These are phyloP conservation scores for Nesometra sesokonis DNA, from an alignment of 35 echinoderm and acorn worm genomes.

Conservation along the genomic window DNA sequence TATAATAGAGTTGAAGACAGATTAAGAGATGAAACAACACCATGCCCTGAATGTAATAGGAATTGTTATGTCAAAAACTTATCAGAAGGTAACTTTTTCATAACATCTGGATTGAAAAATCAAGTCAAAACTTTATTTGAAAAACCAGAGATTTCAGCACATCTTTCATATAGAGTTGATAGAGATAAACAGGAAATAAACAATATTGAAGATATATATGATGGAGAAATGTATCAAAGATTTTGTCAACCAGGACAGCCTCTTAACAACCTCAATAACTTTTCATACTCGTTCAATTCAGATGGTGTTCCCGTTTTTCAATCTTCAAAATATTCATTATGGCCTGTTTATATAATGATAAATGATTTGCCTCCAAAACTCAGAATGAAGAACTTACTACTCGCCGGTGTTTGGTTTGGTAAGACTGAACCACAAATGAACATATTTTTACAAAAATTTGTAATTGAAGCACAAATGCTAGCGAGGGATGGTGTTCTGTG, in stretches of 20 bases:
- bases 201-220: conserved; percentile 23
- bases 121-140: conserved; percentile 11
- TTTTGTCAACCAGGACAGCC: neutral
- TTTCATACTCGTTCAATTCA: conserved; percentile 16
- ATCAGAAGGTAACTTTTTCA: conserved; percentile 7
- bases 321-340: conserved; percentile 20
- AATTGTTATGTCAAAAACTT: neutral
- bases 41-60: conserved; percentile 7
- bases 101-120: neutral
- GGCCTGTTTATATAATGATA: conserved; percentile 45
- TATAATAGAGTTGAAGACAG: neutral
- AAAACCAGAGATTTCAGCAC: neutral
- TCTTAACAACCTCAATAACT: neutral
- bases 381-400: conserved; percentile 22
- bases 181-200: neutral
- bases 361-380: conserved; percentile 44
- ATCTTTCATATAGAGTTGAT: neutral
- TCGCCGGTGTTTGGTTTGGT: conserved; percentile 44
- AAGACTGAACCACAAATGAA: conserved; percentile 34
- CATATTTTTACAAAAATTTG: conserved; percentile 33
- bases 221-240: conserved; percentile 7
- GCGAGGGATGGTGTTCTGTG: conserved; percentile 21
- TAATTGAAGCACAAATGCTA: conserved; percentile 6
- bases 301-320: conserved; percentile 1
- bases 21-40: neutral